Evolutionary conservation across 2,113 vertebrate species (phyloP), one percentile per base, ranked within the genome.

Genomic region (Chaenogobius annularis): DNA sequence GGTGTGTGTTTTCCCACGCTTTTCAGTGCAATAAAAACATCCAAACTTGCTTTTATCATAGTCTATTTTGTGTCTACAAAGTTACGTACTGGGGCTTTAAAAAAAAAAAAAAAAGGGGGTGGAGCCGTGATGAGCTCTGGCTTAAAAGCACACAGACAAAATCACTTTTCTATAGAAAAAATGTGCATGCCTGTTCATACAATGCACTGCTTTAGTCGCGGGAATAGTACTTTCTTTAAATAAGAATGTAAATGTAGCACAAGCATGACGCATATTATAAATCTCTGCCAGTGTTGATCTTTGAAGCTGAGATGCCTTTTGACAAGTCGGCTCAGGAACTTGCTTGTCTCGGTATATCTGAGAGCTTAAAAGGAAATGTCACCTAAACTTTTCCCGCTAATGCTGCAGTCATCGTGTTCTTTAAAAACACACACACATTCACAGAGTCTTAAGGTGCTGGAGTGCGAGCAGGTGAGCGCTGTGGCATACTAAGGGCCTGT

Each of bases 401-500:
- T 63, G 66, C 75, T 69, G 81, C 84, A 84, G 72, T 82, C 48
- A 31, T 69, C 81, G 72, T 13, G 22, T 58, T 58, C 55, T 58
- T 58, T 58, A 14, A 58, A 58, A 26, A 58, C 20, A 56, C 54
- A 23, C 54, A 56, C 54, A 58, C 20, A 23, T 22, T 68, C 69
- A 69, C 66, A 59, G 52, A 55, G n/a, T 55, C n/a, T 55, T 75
- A 76, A 77, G 82, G 83, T 77, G 55, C 55, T 7, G 20, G 69
- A 83, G 77, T 31, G 11, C 5, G 80, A 79, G 83, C 80, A 90
- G 89, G 88, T 91, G 85, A 89, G 87, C 81, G 76, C 81, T 85
- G 82, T 86, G 85, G 89, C 91, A 92, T 91, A 87, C 82, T 81
- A 85, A 90, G 82, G 85, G 83, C 81, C 80, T 73, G 75, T 78